Base-by-base conservation (phyloP, 2,113 vertebrate genomes). In the Strix aluco region DNA sequence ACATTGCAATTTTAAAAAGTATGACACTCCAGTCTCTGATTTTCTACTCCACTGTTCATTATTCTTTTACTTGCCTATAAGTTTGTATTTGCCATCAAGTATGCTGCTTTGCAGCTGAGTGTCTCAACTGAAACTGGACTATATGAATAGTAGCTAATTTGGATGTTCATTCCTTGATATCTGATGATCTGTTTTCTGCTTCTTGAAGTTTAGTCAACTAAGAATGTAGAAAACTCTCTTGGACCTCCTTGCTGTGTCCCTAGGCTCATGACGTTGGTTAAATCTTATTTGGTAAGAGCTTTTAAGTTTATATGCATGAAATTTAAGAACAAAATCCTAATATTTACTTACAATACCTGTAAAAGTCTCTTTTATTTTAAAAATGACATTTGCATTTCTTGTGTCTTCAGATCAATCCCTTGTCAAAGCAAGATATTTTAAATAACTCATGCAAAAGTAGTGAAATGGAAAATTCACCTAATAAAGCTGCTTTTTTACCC, bases 41-140 rank as follows among this genome's bases (percentile, higher is more conserved):
- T 97, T 96, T 92, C 72, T 81, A 46, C 66, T 47, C 91, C 44
- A 38, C 15, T 96, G 62, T 92, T 94, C 38, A 81, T 89, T 94
- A 90, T 93, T 96, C 71, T 93, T 95, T 96, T 96, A 46, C 54
- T 94, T 77, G 82, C 73, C 23, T n/a, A 34, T 61, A 54, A 94
- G 61, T 92, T 83, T 32, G 32, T 54, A 94, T 88, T 54, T 84
- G 75, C 52, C 89, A 79, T 74, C 65, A 77, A 95, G 47, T 46
- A 55, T 26, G 23, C 66, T 62, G 13, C 25, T 77, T 94, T 85
- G 72, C 40, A 93, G 75, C 62, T 78, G 86, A 92, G 44, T 75
- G 57, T 66, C 47, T 87, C 84, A 58, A 34, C 52, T 88, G 47
- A 61, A 54, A 11, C n/a, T n/a, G 73, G 40, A 17, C 74, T 74